Evolutionary conservation across 2,797 vertebrate species (phyloP).

Genomic region (Pygocentrus nattereri): DNA sequence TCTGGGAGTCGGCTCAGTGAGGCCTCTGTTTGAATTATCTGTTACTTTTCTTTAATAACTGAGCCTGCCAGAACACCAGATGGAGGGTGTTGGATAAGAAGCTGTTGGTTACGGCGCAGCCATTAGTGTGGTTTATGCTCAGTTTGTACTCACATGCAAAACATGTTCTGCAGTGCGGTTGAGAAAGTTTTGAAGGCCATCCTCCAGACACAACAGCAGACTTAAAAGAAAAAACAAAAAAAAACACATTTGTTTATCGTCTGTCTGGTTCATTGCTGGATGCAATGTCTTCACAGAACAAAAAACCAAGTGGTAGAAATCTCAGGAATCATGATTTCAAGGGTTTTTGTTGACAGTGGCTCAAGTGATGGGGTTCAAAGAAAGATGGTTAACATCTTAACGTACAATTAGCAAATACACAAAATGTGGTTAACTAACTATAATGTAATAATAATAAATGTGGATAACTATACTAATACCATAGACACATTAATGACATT

Average conservation of each 20-base stretch:
- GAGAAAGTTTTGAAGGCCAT: neutral
- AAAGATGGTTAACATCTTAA: too few relatives aligned
- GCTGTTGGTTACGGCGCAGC: neutral
- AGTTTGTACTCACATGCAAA: neutral
- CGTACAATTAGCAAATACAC: too few relatives aligned
- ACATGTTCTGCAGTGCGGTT: neutral
- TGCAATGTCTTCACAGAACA: neutral
- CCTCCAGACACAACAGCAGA: neutral
- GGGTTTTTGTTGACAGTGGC: too few relatives aligned
- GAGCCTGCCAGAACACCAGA: slow-evolving; percentile 15
- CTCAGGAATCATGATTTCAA: neutral
- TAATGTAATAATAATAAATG: too few relatives aligned
- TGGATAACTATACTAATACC: too few relatives aligned
- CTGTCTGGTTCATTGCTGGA: neutral
- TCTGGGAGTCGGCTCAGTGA: neutral
- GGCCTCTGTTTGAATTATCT: neutral
- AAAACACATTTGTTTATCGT: slow-evolving; percentile 1
- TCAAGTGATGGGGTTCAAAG: too few relatives aligned
- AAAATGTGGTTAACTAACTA: too few relatives aligned
- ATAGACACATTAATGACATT: too few relatives aligned
- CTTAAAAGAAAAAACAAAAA: too few relatives aligned
- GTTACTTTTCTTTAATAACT: slow-evolving; percentile 2
- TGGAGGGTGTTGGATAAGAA: neutral
- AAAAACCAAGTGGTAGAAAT: neutral
- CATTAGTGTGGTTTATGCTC: neutral